A percentile compares a stretch with the other conserved stretches of the same genome.
These are phyloP conservation scores for Corydoras maculifer DNA, from an alignment of 2,113 vertebrate genomes.

Conservation along the genomic window DNA sequence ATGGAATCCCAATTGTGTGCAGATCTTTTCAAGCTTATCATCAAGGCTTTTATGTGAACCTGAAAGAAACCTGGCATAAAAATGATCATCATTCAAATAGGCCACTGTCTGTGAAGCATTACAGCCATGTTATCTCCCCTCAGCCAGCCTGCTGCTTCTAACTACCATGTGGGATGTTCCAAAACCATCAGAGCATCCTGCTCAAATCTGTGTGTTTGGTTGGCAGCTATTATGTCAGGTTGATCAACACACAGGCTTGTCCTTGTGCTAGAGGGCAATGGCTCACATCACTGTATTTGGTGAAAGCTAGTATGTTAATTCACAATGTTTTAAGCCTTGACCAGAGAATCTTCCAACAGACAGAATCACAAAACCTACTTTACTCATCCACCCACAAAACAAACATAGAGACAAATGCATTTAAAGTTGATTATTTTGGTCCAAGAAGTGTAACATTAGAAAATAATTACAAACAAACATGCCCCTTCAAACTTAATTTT, in stretches of 20 bases:
- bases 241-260: slow-evolving; percentile 19
- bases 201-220: slow-evolving; percentile 29
- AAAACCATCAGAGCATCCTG: slow-evolving; percentile 28
- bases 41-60: slow-evolving; percentile 23
- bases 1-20: slow-evolving; percentile 1
- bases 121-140: slow-evolving; percentile 36
- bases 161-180: slow-evolving; percentile 17
- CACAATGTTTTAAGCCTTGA: not conserved
- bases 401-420: slow-evolving; percentile 9
- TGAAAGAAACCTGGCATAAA: slow-evolving; percentile 24
- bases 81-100: slow-evolving; percentile 26
- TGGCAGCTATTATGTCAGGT: slow-evolving; percentile 16
- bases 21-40: slow-evolving; percentile 12
- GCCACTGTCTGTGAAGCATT: slow-evolving; percentile 24
- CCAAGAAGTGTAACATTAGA: no score
- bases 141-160: slow-evolving; percentile 28
- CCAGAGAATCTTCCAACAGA: slow-evolving; percentile 4
- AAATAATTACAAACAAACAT: no score
- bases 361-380: not conserved
- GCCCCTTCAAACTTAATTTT: no score
- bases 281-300: slow-evolving; percentile 10
- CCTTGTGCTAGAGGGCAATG: slow-evolving; percentile 28
- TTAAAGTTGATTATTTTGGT: not conserved
- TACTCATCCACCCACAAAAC: not conserved
- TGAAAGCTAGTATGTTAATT: slow-evolving; percentile 4